Conservation (phyloP, 2,888 invertebrate species). For the Ommatoiulus sabulosus region DNA sequence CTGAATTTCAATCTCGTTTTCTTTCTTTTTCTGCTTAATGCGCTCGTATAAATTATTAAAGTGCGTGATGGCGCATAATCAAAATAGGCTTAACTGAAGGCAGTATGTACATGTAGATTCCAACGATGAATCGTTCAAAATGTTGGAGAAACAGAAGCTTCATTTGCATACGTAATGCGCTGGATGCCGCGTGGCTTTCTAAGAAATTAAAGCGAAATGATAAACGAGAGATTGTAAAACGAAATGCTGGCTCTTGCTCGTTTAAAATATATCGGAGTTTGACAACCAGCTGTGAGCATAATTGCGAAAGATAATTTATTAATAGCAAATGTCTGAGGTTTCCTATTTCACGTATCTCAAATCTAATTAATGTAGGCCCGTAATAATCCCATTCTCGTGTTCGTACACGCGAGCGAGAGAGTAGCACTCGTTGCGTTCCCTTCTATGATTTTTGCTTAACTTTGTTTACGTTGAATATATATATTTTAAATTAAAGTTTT, state of each 20-base stretch:
- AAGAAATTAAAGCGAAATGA: constrained; percentile 48
- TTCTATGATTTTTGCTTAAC: not conserved
- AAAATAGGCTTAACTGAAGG: not conserved
- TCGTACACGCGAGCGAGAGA: not conserved
- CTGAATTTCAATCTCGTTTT: not conserved
- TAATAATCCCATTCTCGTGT: constrained; percentile 19
- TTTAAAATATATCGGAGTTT: constrained; percentile 45
- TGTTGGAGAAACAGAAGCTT: constrained; percentile 36
- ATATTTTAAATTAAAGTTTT: not conserved
- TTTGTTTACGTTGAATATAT: not conserved
- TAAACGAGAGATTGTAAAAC: constrained; percentile 11
- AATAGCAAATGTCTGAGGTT: constrained; percentile 44
- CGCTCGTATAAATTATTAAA: constrained; percentile 26
- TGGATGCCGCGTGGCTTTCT: constrained; percentile 22
- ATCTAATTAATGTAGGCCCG: constrained; percentile 37
- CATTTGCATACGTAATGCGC: constrained; percentile 45
- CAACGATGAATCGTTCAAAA: not conserved
- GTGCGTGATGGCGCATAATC: constrained; percentile 31
- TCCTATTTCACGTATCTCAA: constrained; percentile 45
- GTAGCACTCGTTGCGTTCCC: not conserved
- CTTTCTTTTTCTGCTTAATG: not conserved
- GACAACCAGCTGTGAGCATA: constrained; percentile 48
- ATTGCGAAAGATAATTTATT: constrained; percentile 47
- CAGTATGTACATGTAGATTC: not conserved
- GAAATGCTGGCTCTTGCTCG: not conserved